phyloP scores from a whole-genome alignment of 2,113 vertebrate genomes.

The human (Homo sapiens) region DNA sequence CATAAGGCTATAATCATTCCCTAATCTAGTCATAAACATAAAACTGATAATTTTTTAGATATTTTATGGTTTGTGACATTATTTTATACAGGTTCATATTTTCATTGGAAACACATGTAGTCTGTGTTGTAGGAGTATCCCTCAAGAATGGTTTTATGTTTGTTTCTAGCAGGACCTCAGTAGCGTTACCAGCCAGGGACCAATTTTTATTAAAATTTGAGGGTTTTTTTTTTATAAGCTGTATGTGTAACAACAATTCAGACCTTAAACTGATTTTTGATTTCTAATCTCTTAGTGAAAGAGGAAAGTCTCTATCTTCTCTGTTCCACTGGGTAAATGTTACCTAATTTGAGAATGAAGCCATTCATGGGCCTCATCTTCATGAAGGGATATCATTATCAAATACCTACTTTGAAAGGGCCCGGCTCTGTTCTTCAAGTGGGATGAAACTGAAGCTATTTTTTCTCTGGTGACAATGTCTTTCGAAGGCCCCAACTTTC shows the following conservation, averaged over 20 bases:
- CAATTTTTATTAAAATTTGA: not conserved
- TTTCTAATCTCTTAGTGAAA: not conserved
- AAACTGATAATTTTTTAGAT: not conserved
- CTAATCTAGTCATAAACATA: not conserved
- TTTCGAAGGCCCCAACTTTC: not conserved
- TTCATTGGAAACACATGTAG: not conserved
- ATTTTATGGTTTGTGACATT: not conserved
- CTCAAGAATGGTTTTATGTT: not conserved
- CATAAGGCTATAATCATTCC: not conserved
- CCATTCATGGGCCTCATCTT: not conserved
- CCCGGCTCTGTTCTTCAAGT: not conserved
- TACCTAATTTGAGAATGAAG: not conserved
- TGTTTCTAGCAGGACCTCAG: not conserved
- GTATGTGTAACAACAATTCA: not conserved
- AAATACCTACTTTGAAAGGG: not conserved
- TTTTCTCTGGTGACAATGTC: not conserved
- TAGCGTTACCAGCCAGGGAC: not conserved
- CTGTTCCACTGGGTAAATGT: not conserved
- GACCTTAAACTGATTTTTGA: not conserved
- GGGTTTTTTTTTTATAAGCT: not conserved
- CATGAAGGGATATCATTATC: not conserved
- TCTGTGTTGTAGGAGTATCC: not conserved
- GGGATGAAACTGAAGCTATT: not conserved
- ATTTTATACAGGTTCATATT: not conserved
- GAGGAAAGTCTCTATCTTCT: not conserved